Evolutionary conservation across 2,797 vertebrate species (phyloP).

Genomic region (Hozukius guyotensis): DNA sequence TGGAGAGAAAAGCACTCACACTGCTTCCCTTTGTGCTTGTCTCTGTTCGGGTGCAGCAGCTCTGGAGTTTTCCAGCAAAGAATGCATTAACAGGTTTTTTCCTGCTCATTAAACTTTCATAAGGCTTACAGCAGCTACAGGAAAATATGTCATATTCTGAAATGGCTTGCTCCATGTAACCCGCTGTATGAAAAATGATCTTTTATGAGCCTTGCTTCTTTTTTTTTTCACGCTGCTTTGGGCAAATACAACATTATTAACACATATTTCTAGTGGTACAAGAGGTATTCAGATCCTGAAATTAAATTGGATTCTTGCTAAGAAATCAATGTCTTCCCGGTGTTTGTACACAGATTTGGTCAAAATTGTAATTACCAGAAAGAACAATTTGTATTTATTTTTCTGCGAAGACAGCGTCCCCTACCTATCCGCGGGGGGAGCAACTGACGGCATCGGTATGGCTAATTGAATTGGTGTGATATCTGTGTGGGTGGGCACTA

Average conservation of each 20-base stretch:
- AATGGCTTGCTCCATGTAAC: slow-evolving; percentile 16
- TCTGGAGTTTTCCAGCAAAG: slow-evolving; percentile 18
- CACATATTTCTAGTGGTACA: background rate
- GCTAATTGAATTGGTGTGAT: no score
- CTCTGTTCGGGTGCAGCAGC: slow-evolving; percentile 7
- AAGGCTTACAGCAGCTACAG: slow-evolving; percentile 36
- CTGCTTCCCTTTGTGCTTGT: slow-evolving; percentile 11
- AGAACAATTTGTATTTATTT: no score
- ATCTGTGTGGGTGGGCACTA: no score
- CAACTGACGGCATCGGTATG: no score
- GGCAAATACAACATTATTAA: background rate
- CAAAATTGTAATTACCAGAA: background rate
- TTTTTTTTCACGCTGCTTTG: background rate
- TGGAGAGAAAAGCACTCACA: background rate
- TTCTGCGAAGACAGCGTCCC: no score
- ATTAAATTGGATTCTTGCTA: background rate
- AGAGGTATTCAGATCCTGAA: background rate
- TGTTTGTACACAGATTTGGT: background rate
- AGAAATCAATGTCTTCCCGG: background rate
- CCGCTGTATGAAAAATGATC: slow-evolving; percentile 16
- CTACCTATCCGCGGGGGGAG: no score
- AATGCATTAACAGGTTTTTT: slow-evolving; percentile 52
- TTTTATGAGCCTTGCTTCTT: background rate
- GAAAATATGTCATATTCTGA: slow-evolving; percentile 46
- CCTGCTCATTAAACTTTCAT: slow-evolving; percentile 66